Evolutionary conservation across 92 coral and sea anemone species (phyloP).

Genomic region (Ricordea florida): DNA sequence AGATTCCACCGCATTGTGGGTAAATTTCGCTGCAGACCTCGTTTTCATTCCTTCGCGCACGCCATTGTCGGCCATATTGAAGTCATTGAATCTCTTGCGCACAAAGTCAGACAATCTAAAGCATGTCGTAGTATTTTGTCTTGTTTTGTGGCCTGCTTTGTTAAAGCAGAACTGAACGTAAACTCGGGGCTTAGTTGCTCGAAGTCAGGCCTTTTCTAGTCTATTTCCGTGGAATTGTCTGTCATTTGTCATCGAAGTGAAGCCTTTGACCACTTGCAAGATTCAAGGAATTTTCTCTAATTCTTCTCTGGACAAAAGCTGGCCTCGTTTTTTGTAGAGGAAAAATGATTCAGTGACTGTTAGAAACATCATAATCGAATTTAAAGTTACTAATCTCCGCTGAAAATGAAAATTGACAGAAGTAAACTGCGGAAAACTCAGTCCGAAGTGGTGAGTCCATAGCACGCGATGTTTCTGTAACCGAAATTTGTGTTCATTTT

Average conservation of each 20-base stretch:
- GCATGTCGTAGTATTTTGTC: conserved; percentile 28
- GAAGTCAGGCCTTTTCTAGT: background rate
- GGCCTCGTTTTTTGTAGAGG: background rate
- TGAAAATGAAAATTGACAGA: conserved; percentile 95
- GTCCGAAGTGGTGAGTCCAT: conserved; percentile 94
- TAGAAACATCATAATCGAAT: background rate
- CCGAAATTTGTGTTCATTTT: too few species aligned
- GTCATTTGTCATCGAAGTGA: conserved; percentile 5
- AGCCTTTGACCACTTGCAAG: background rate
- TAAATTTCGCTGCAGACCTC: conserved; percentile 52
- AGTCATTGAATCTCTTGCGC: conserved; percentile 65
- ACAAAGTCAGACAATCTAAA: conserved; percentile 7
- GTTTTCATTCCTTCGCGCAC: conserved; percentile 65
- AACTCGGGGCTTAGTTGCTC: background rate
- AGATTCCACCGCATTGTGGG: too few species aligned
- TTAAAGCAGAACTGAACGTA: background rate
- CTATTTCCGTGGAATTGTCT: too few species aligned
- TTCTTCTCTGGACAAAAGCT: background rate
- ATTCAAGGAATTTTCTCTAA: background rate
- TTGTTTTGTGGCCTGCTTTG: conserved; percentile 15
- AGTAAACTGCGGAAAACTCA: conserved; percentile 96
- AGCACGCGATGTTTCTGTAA: too few species aligned
- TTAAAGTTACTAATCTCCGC: background rate
- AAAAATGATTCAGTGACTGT: conserved; percentile 3
- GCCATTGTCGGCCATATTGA: conserved; percentile 91